A percentile compares a stretch with the other conserved stretches of the same genome.
phyloP scores from a whole-genome alignment of 2,113 vertebrate species.

The Anhinga rufa region DNA sequence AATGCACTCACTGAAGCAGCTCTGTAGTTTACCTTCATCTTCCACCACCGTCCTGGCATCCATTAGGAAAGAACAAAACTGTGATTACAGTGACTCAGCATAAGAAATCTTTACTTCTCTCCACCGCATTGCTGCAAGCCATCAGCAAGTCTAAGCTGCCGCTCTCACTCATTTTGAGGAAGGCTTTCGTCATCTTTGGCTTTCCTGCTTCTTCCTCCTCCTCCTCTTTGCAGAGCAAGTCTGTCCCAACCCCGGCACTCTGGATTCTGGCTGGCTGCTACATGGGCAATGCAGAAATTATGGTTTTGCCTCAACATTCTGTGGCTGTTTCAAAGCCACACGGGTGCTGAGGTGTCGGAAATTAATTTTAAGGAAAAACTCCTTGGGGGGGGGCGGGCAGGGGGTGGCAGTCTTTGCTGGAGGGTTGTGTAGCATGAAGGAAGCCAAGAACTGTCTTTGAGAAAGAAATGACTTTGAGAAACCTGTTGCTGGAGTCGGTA shows the following conservation, averaged over 20 bases:
- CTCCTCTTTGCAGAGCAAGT: background rate
- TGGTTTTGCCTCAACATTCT: background rate
- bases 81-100: rapidly evolving
- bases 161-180: rapidly evolving
- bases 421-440: background rate
- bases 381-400: background rate
- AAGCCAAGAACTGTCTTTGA: background rate
- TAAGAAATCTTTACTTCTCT: background rate
- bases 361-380: background rate
- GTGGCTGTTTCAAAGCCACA: background rate
- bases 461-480: background rate
- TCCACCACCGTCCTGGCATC: background rate
- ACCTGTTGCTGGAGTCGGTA: rapidly evolving
- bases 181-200: background rate
- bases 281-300: background rate
- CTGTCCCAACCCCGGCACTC: rapidly evolving
- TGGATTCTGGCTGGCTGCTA: background rate
- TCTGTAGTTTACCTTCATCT: background rate
- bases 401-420: background rate
- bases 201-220: background rate
- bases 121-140: rapidly evolving
- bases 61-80: rapidly evolving
- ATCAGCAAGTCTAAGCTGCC: rapidly evolving
- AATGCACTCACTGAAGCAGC: background rate
- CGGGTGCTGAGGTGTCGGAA: background rate